A percentile compares a stretch with the other conserved stretches of the same genome.
Evolutionary conservation across 2,113 vertebrate genomes (phyloP).

Genomic region (Laticauda colubrina): DNA sequence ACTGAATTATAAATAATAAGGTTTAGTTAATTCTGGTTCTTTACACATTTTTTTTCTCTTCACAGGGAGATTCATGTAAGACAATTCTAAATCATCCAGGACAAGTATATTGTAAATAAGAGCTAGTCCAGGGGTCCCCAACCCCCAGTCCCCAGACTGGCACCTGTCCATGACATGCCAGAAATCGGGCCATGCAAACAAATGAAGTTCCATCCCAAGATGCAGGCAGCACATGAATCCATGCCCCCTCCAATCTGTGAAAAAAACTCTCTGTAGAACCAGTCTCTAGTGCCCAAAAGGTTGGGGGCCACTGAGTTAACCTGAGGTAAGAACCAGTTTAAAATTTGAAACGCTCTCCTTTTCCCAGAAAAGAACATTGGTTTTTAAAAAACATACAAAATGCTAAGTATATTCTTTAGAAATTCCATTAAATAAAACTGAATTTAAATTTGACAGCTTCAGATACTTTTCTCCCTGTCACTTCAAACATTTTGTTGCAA

Average conservation of each 20-base stretch:
- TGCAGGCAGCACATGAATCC: no score
- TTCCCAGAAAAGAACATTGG: neutral
- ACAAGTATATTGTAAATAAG: neutral
- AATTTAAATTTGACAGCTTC: neutral
- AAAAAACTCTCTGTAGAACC: no score
- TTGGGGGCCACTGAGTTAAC: neutral
- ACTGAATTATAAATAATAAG: neutral
- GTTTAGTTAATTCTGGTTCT: neutral
- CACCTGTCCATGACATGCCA: no score
- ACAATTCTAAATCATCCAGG: neutral
- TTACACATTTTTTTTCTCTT: constrained; percentile 22
- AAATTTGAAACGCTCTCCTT: neutral
- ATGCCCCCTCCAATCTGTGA: no score
- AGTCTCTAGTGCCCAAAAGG: no score
- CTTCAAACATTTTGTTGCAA: neutral
- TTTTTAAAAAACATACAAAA: constrained; percentile 2
- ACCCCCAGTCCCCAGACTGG: no score
- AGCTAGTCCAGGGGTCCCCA: neutral
- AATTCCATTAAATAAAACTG: neutral
- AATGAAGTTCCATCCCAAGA: no score
- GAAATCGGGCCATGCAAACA: no score
- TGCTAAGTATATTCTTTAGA: neutral
- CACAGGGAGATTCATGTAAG: neutral
- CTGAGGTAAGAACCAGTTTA: neutral
- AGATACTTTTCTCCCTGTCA: neutral